Base-by-base conservation (phyloP, 2,888 invertebrate species). In the Tipula confusa region DNA sequence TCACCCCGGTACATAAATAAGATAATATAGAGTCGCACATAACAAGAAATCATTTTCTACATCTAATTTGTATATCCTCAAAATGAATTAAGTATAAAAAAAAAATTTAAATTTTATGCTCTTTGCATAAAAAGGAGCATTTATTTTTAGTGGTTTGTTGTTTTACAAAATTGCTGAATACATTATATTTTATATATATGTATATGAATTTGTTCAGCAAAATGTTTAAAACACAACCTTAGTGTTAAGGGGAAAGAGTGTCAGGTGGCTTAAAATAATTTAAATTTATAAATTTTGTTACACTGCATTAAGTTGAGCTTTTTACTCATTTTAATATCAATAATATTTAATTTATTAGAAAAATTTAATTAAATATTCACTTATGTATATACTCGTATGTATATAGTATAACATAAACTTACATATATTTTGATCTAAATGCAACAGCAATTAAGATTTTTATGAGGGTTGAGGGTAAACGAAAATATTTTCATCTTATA, bases 311-410 rank as follows among this genome's bases (percentile, higher is more conserved):
- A 64, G 64, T 24, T 64, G 64, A 64, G 64, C 64, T 24, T 64
- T 64, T 43, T 64, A 24, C 24, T 64, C 64, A 24, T 24, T 3
- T 24, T 24, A 24, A 24, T 64, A 64, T 64, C 64, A 64, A 64
- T 64, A 64, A 64, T 64, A 64, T 64, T 64, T 64, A 64, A 64
- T 64, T 64, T 64, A 64, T 64, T 64, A 64, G 9, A 24, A 64
- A 43, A 43, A 43, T 15, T 18, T 64, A 64, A 64, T 64, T 24
- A 64, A 64, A 64, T 64, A 64, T 64, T 64, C 64, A 64, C 64
- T 64, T n/a, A n/a, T n/a, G n/a, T n/a, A n/a, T n/a, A n/a, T n/a
- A n/a, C n/a, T 64, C 64, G 13, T 18, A 43, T 43, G n/a, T 43
- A 43, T 18, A 15, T 43, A 3, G 15, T 43, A 64, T 64, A 64